Evolutionary conservation across 2,113 vertebrate genomes (phyloP).

Genomic region (Oryzias celebensis): DNA sequence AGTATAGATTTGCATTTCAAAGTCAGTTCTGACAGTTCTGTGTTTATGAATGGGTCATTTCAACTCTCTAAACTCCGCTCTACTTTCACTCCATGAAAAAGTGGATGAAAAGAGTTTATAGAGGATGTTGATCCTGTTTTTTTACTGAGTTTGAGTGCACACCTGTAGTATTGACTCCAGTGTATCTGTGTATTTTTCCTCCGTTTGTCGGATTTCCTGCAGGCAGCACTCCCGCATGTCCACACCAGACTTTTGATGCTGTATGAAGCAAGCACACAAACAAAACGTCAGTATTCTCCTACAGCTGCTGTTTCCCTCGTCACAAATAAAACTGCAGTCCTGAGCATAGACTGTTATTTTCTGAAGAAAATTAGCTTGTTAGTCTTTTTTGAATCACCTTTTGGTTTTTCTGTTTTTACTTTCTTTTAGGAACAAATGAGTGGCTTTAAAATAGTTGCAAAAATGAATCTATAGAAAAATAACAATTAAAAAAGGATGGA

Average conservation of each 20-base stretch:
- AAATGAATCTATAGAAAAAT: too few species aligned
- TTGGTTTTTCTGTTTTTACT: not conserved
- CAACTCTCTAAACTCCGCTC: too few species aligned
- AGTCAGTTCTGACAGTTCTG: too few species aligned
- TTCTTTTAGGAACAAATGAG: too few species aligned
- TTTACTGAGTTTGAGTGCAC: not conserved
- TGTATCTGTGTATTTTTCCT: conserved; percentile 88
- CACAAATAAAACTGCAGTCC: not conserved
- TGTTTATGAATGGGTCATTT: too few species aligned
- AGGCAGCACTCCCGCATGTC: conserved; percentile 90
- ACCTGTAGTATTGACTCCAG: conserved; percentile 89
- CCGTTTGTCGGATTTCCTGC: conserved; percentile 87
- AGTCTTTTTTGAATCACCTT: not conserved
- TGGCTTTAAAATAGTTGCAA: too few species aligned
- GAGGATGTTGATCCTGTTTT: conserved; percentile 4
- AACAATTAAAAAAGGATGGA: too few species aligned
- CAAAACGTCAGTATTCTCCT: not conserved
- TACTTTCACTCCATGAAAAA: too few species aligned
- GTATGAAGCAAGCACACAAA: not conserved
- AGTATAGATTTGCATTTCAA: too few species aligned
- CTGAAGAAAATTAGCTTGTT: too few species aligned
- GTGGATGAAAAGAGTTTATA: not conserved
- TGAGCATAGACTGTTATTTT: not conserved
- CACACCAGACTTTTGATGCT: conserved; percentile 80
- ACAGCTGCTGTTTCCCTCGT: not conserved